Conservation (phyloP, 2,888 invertebrate species). For the Meta bourneti region DNA sequence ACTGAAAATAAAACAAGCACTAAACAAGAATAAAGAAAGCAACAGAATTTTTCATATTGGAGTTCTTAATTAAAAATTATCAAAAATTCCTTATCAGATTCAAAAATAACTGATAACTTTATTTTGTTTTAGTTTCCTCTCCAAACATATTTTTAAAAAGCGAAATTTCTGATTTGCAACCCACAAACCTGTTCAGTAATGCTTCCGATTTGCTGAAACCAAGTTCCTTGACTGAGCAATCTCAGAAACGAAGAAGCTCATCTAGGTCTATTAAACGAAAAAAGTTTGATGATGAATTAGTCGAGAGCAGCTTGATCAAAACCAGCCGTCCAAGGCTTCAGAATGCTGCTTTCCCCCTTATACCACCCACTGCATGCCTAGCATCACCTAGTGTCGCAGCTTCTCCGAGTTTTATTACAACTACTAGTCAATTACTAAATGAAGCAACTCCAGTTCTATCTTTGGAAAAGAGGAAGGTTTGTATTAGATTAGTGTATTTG, state of each 20-base stretch:
- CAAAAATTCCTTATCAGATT: too few relatives aligned
- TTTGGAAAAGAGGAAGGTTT: constrained; percentile 77
- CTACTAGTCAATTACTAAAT: constrained; percentile 26
- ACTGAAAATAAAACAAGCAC: too few relatives aligned
- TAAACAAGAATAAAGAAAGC: too few relatives aligned
- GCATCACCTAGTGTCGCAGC: constrained; percentile 20
- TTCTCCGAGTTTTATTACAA: constrained; percentile 1
- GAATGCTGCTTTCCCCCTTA: constrained; percentile 47
- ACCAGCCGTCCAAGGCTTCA: constrained; percentile 69
- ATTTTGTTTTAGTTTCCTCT: constrained; percentile 46
- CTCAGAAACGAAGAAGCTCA: constrained; percentile 84
- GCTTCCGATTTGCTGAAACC: constrained; percentile 22
- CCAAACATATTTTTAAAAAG: constrained; percentile 63
- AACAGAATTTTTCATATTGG: too few relatives aligned
- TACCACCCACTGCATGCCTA: constrained; percentile 10
- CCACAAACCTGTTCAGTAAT: constrained; percentile 30
- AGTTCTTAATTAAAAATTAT: too few relatives aligned
- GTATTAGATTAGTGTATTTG: background rate
- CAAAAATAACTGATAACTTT: too few relatives aligned
- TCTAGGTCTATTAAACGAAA: constrained; percentile 96
- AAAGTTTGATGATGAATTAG: constrained; percentile 97
- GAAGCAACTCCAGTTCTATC: constrained; percentile 30
- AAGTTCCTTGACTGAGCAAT: constrained; percentile 47
- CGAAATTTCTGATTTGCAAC: constrained; percentile 48
- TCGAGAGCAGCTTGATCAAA: constrained; percentile 88